Evolutionary conservation across 2,888 invertebrate species (phyloP).

Genomic region (Trimorus sp.): DNA sequence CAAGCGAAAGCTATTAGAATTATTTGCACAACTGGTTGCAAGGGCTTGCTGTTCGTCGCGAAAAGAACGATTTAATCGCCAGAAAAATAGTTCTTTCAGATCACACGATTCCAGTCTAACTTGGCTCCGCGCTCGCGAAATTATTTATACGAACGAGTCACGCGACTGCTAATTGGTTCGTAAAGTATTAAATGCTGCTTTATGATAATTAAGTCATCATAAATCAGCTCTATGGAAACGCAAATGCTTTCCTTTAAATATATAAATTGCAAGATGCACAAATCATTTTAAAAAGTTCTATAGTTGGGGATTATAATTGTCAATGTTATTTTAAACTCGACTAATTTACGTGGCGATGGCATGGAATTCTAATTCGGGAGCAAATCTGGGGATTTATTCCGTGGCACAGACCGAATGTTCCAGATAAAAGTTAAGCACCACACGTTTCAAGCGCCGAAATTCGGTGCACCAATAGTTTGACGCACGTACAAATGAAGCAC

Average conservation of each 20-base stretch:
- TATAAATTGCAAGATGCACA: slow-evolving; percentile 26
- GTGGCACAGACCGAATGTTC: no score
- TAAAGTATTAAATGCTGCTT: slow-evolving; percentile 63
- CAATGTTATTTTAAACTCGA: slow-evolving; percentile 31
- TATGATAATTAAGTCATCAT: slow-evolving; percentile 67
- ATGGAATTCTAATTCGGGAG: slow-evolving; percentile 12
- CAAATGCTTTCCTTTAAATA: slow-evolving; percentile 27
- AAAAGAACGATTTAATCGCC: slow-evolving; percentile 64
- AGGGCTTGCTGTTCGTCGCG: slow-evolving; percentile 47
- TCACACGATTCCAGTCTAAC: slow-evolving; percentile 53
- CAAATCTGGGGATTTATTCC: background rate
- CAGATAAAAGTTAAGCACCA: no score
- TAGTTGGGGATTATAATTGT: slow-evolving; percentile 31
- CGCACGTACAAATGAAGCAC: no score
- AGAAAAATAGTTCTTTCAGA: slow-evolving; percentile 61
- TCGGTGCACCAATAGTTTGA: no score
- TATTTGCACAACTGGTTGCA: slow-evolving; percentile 47
- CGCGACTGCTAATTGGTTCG: slow-evolving; percentile 65
- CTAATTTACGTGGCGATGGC: slow-evolving; percentile 13
- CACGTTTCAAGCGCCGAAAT: no score
- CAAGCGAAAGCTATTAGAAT: slow-evolving; percentile 53
- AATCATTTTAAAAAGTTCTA: slow-evolving; percentile 46
- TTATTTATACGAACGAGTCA: slow-evolving; percentile 65
- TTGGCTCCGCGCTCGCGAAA: slow-evolving; percentile 46
- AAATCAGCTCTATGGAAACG: slow-evolving; percentile 58